phyloP scores from a whole-genome alignment of 2,113 vertebrate genomes.

The Meleagris gallopavo region DNA sequence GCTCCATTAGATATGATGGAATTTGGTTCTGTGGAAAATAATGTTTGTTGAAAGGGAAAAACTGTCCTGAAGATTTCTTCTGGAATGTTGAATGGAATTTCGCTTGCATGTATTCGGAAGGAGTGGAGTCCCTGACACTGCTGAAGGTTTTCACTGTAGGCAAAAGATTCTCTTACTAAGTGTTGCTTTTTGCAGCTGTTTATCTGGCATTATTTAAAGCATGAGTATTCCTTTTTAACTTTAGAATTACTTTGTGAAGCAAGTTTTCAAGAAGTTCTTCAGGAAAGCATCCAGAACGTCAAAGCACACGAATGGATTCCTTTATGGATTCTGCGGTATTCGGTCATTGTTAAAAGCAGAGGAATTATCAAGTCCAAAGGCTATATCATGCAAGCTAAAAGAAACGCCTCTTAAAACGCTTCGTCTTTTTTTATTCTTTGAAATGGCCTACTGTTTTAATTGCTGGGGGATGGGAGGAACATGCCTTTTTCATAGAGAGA shows the following conservation, averaged over 20 bases:
- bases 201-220: constrained; percentile 26
- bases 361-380: constrained; percentile 99
- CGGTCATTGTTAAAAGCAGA: constrained; percentile 95
- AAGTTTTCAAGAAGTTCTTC: constrained; percentile 90
- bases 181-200: constrained; percentile 48
- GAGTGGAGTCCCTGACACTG: neutral
- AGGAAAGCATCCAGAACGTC: constrained; percentile 83
- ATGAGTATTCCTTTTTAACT: constrained; percentile 57
- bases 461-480: neutral
- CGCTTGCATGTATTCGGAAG: neutral
- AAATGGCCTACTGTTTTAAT: constrained; percentile 27
- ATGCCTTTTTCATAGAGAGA: constrained; percentile 17
- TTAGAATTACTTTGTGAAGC: constrained; percentile 92
- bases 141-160: neutral
- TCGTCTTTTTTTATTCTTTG: neutral
- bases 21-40: neutral
- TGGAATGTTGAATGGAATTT: neutral
- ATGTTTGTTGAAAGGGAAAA: neutral
- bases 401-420: constrained; percentile 75
- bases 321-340: constrained; percentile 95
- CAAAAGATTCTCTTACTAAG: neutral
- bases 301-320: constrained; percentile 86
- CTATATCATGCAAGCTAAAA: constrained; percentile 93
- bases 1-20: neutral
- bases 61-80: neutral